These are phyloP conservation scores for Thripadectes ignobilis DNA, from an alignment of 2,797 vertebrate species.

Conservation along the genomic window DNA sequence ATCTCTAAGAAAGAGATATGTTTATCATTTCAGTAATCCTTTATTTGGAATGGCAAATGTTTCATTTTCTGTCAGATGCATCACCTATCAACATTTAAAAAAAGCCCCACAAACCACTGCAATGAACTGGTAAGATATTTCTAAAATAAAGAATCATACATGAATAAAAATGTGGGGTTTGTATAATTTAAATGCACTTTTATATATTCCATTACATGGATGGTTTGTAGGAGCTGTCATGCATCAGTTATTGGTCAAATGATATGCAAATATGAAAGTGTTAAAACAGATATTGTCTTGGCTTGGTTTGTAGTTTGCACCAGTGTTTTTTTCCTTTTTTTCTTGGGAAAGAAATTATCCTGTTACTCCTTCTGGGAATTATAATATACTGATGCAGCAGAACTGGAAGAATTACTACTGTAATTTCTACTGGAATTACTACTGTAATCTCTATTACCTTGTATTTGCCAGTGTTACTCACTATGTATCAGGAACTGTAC, in stretches of 20 bases:
- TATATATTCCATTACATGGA: neutral
- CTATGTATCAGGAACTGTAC: neutral
- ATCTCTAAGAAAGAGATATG: neutral
- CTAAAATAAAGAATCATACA: neutral
- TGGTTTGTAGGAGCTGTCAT: neutral
- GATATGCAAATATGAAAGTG: neutral
- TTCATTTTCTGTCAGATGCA: slow-evolving; percentile 23
- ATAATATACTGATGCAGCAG: neutral
- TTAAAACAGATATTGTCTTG: neutral
- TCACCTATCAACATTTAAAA: neutral
- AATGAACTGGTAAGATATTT: slow-evolving; percentile 32
- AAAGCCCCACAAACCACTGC: neutral
- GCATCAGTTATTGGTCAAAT: neutral
- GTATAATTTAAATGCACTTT: neutral
- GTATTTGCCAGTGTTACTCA: neutral
- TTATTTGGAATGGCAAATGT: slow-evolving; percentile 2
- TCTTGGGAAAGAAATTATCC: neutral
- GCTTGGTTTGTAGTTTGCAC: neutral
- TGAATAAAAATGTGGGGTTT: neutral
- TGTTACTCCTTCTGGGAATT: neutral
- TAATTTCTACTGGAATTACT: neutral
- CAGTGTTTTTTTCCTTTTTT: neutral
- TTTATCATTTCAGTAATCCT: slow-evolving; percentile 13
- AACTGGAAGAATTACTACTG: neutral
- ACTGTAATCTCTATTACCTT: neutral